These are phyloP conservation scores for Ochropleura leucogaster DNA, from an alignment of 2,888 invertebrate species.

Conservation along the genomic window DNA sequence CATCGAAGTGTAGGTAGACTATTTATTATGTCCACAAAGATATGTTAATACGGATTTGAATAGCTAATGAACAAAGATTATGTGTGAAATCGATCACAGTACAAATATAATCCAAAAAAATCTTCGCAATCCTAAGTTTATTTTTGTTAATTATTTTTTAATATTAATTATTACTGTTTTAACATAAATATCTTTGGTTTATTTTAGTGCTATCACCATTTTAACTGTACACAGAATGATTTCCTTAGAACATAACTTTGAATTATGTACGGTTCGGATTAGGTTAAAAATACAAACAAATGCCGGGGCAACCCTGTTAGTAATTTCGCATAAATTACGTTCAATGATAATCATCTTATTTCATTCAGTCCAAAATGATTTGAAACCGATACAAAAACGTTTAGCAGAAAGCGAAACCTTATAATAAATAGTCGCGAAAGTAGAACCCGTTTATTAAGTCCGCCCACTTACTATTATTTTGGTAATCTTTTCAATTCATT, in stretches of 20 bases:
- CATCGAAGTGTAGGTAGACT: slow-evolving; percentile 65
- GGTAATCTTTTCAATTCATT: slow-evolving; percentile 3
- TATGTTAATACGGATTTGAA: slow-evolving; percentile 66
- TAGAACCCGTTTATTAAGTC: slow-evolving; percentile 30
- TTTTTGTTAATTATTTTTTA: slow-evolving; percentile 2
- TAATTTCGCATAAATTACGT: not conserved
- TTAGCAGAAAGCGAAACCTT: slow-evolving; percentile 49
- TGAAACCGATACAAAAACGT: slow-evolving; percentile 14
- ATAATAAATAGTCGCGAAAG: slow-evolving; percentile 52
- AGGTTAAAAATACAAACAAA: slow-evolving; percentile 14
- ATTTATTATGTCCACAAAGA: slow-evolving; percentile 65
- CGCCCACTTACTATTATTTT: slow-evolving; percentile 40
- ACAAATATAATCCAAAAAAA: slow-evolving; percentile 46
- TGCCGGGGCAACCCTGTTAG: not conserved
- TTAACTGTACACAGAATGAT: not conserved
- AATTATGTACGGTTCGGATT: not conserved
- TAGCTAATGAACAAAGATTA: slow-evolving; percentile 61
- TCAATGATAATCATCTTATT: slow-evolving; percentile 8
- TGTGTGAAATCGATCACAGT: slow-evolving; percentile 55
- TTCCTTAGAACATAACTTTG: not conserved
- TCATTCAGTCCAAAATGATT: not conserved
- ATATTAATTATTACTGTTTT: not conserved
- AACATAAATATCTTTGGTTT: not conserved
- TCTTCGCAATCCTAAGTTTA: slow-evolving; percentile 26
- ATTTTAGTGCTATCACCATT: not conserved